Evolutionary conservation across 2,113 vertebrate genomes (phyloP).

Genomic region (Cyrtonyx montezumae): DNA sequence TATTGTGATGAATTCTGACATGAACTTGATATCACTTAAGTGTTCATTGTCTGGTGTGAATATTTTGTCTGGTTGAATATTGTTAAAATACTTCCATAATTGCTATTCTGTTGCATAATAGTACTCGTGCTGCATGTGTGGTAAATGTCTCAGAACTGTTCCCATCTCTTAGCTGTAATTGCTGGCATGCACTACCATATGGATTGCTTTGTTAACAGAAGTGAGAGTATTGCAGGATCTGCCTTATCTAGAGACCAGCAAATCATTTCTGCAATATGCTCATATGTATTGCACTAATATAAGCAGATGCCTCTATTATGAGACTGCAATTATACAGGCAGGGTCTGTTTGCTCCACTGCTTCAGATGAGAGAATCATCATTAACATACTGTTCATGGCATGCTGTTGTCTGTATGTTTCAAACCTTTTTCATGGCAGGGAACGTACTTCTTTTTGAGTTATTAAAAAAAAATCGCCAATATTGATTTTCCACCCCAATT

Average conservation of each 20-base stretch:
- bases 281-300: neutral
- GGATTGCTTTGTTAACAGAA: slow-evolving; percentile 33
- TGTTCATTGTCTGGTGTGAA: neutral
- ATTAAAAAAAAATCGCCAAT: neutral
- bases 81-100: neutral
- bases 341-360: neutral
- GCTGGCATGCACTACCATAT: neutral
- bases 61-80: neutral
- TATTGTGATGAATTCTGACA: neutral
- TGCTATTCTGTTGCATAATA: neutral
- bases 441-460: neutral
- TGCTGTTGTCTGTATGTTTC: neutral
- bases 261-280: slow-evolving; percentile 49
- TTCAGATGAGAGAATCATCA: slow-evolving; percentile 33
- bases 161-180: neutral
- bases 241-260: slow-evolving; percentile 38
- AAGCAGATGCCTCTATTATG: neutral
- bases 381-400: slow-evolving; percentile 2
- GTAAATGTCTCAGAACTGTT: neutral
- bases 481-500: slow-evolving; percentile 13
- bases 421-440: neutral
- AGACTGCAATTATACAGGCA: slow-evolving; percentile 17
- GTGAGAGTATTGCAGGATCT: neutral
- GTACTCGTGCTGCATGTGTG: neutral
- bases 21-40: neutral